Conservation (phyloP, 2,888 invertebrate genomes). For the Sericinus montela region DNA sequence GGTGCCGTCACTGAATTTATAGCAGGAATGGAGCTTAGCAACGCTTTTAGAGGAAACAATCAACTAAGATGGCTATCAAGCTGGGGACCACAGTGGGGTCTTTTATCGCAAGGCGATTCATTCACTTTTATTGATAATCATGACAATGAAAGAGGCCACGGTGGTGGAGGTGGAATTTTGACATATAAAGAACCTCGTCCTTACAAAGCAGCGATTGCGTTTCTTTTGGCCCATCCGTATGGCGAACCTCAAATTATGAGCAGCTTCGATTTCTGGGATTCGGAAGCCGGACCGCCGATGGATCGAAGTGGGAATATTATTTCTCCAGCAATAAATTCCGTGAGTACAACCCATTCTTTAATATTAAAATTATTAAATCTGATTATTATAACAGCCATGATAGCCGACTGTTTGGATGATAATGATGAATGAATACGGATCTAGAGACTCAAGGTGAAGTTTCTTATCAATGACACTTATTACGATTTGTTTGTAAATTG, state of each 20-base stretch:
- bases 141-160: slow-evolving; percentile 87
- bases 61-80: slow-evolving; percentile 78
- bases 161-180: slow-evolving; percentile 74
- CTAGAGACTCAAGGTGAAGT: no score
- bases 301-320: slow-evolving; percentile 80
- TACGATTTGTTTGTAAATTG: no score
- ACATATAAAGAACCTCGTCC: slow-evolving; percentile 81
- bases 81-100: slow-evolving; percentile 83
- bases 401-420: no score
- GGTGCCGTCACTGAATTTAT: slow-evolving; percentile 84
- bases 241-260: slow-evolving; percentile 91
- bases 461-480: no score
- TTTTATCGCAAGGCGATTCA: slow-evolving; percentile 74
- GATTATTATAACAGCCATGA: background rate
- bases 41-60: slow-evolving; percentile 65
- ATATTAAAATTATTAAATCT: background rate
- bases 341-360: slow-evolving; percentile 33
- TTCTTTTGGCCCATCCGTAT: slow-evolving; percentile 91
- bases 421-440: no score
- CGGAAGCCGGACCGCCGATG: slow-evolving; percentile 84
- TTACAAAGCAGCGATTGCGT: slow-evolving; percentile 90
- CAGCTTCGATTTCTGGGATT: slow-evolving; percentile 84
- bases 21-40: slow-evolving; percentile 68
- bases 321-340: slow-evolving; percentile 81
- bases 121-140: slow-evolving; percentile 90